Base-by-base conservation (phyloP, 35 echinoderm and acorn worm species). In the Strongylocentrotus purpuratus region DNA sequence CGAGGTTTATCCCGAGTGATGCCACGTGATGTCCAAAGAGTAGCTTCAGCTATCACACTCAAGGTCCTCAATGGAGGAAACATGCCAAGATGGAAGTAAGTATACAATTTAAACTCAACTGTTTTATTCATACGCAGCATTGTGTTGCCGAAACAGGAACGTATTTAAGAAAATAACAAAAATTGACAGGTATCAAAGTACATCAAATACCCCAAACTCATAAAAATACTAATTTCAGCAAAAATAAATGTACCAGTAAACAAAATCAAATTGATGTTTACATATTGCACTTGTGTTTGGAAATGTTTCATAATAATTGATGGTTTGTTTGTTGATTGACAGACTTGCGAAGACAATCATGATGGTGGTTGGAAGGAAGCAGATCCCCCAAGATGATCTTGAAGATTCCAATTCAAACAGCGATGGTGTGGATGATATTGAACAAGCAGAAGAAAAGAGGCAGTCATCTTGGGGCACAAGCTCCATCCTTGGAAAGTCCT, bases 51-150 rank as follows among this genome's bases (percentile, higher is more conserved):
- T 70, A 87, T 98, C 33, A 99, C 98, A 3, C 94, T 99, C 12
- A 99, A 99, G 86, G 98, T 99, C 33, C 88, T 99, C 11, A 99
- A 99, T 94, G 98, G 98, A 58, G 98, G 98, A 25, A 95, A 89
- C 61, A 96, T 94, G 85, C 96, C 98, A 61, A 97, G 94, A 92
- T 99, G 98, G 98, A 97, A 95, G 98, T 99, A 94, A 45, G 87
- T 89, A 5, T 31, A 46, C 12, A 31, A 7, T 86, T 86, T 85
- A 0, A 41, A 41, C 35, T 41, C 3, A 41, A 41, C 35, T 41
- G 3, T 41, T 41, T 41, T 41, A 41, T 41, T 41, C 35, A 3
- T 41, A 41, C 3, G 35, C 35, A 41, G 35, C 35, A 41, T 41
- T 41, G 35, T 41, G 35, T 41, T 41, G 35, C 35, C 35, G 35